Percentiles rank a stretch among this genome's conserved stretches.
Conservation (phyloP, 1,140 invertebrate species). For the Bombus huntii region DNA sequence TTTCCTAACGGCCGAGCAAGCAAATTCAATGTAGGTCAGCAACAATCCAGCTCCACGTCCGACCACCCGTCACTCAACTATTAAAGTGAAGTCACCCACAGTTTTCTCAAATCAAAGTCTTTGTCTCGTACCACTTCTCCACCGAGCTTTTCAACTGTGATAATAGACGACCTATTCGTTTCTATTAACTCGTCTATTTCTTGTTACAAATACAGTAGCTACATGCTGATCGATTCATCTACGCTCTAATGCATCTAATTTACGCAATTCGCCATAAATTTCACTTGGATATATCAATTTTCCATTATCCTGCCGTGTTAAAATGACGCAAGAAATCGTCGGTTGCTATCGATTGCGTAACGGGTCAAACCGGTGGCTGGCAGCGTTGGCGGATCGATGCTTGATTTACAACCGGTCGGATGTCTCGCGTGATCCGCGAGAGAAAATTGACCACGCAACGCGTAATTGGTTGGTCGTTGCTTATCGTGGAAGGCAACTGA, state of each 20-base stretch:
- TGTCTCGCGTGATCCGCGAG: conserved; percentile 24
- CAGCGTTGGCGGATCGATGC: conserved; percentile 46
- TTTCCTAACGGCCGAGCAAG: background rate
- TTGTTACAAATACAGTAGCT: background rate
- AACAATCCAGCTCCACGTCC: background rate
- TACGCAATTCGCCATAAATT: background rate
- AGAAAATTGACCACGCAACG: conserved; percentile 34
- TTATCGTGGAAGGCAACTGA: background rate
- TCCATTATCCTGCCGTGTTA: background rate
- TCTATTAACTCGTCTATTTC: background rate
- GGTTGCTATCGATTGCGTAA: conserved; percentile 26
- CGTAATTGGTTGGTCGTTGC: conserved; percentile 38
- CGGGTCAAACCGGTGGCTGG: background rate
- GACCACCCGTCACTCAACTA: background rate
- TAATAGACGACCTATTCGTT: background rate
- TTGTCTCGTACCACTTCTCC: background rate
- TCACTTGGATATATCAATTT: background rate
- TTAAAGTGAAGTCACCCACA: background rate
- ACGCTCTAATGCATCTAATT: background rate
- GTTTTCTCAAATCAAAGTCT: background rate
- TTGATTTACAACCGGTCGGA: conserved; percentile 43
- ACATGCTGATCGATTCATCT: background rate
- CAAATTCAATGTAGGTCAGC: background rate
- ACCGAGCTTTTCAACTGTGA: background rate
- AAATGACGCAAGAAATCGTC: conserved; percentile 21